Evolutionary conservation across 2,113 vertebrate genomes (phyloP).

Genomic region (Proteles cristata): DNA sequence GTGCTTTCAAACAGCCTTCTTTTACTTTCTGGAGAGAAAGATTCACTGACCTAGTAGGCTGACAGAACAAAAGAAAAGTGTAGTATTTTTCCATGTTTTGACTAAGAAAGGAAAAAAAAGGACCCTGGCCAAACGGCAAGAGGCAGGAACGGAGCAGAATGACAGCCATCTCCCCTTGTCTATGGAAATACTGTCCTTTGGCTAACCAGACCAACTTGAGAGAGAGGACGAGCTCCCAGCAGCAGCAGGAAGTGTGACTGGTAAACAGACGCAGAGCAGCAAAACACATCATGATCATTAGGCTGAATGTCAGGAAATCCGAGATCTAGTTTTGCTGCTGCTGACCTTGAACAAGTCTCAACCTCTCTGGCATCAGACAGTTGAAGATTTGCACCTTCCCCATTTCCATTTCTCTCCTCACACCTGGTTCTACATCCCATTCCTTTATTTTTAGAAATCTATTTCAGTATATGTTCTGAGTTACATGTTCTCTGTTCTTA

Average conservation of each 20-base stretch:
- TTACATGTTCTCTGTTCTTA: slow-evolving; percentile 45
- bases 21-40: slow-evolving; percentile 9
- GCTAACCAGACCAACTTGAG: not conserved
- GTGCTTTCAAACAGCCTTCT: not conserved
- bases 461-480: slow-evolving; percentile 34
- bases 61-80: not conserved
- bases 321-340: not conserved
- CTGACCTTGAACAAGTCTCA: slow-evolving; percentile 42
- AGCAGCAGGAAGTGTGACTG: not conserved
- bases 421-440: slow-evolving; percentile 32
- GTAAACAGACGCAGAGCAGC: not conserved
- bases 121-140: not conserved
- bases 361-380: not conserved
- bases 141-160: not conserved
- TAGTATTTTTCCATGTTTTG: not conserved
- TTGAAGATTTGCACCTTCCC: not conserved
- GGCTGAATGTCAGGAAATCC: not conserved
- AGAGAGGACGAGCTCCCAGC: not conserved
- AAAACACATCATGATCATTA: not conserved
- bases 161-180: not conserved
- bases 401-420: slow-evolving; percentile 24
- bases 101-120: not conserved
- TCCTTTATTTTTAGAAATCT: slow-evolving; percentile 65
- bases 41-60: not conserved
- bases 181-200: not conserved